Base-by-base conservation (phyloP, 2,797 vertebrate species). In the Masticophis lateralis region DNA sequence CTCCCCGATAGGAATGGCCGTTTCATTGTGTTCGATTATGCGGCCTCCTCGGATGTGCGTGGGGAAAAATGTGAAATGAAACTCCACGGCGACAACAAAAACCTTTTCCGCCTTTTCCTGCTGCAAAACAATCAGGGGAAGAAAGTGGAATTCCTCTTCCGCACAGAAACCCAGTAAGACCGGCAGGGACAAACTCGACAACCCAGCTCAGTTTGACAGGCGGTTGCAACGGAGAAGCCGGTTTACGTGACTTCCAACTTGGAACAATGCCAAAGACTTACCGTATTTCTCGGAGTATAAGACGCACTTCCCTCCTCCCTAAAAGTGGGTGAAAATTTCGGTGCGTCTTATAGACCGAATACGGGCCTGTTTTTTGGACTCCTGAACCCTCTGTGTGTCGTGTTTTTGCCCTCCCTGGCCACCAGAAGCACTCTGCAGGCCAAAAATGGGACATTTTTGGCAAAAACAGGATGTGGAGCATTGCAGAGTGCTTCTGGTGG, bases 31-130 rank as follows among this genome's bases (percentile, higher is more conserved):
- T 99, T 99, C 0, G 98, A 99, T 94, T 98, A 99, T 0, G 98
- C 98, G 1, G 98, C 98, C 1, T 98, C 98, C 60, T 98, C 98
- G 0, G 97, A 98, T 0, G 95, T 99, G 90, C 98, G 98, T 0
- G 99, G 97, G 5, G 99, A 99, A 93, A 99, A 99, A 98, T 99
- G 98, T 0, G 98, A 98, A 37, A 97, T 99, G 96, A 99, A 99
- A 96, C 98, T 99, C 1, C 98, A 99, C 2, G 98, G 98, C 16
- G 93, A 98, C 91, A 98, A 98, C 97, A 99, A 99, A 96, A 99
- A 99, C 61, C 95, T 99, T 79, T 99, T 99, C 96, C 98, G 98
- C 14, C 97, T 99, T 94, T 98, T 99, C 96, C 97, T 98, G 90
- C 93, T 96, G 5, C 95, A 97, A 11, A 98, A 97, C 86, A 90